Evolutionary conservation across 1,140 invertebrate genomes (phyloP).

Genomic region (Drosophila pseudoananassae): DNA sequence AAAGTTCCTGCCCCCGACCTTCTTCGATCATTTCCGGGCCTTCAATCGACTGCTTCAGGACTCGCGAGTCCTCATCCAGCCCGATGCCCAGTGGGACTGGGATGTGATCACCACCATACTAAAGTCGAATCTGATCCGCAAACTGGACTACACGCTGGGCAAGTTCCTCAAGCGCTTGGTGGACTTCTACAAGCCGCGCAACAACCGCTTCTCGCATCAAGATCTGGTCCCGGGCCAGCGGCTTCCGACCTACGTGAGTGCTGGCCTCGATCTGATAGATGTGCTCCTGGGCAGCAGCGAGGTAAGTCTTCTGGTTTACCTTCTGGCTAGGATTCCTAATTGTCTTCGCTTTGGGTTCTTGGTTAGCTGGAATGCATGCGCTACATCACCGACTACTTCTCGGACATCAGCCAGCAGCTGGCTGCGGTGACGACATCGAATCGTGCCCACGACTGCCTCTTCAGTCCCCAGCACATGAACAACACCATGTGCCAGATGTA

Average conservation of each 20-base stretch:
- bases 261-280: slow-evolving; percentile 91
- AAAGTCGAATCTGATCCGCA: slow-evolving; percentile 85
- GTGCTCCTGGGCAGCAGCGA: slow-evolving; percentile 87
- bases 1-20: slow-evolving; percentile 71
- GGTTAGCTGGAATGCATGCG: slow-evolving; percentile 85
- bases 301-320: slow-evolving; percentile 13
- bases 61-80: slow-evolving; percentile 89
- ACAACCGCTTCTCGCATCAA: slow-evolving; percentile 92
- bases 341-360: neutral
- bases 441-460: slow-evolving; percentile 93
- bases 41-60: slow-evolving; percentile 89
- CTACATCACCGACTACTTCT: slow-evolving; percentile 91
- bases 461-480: slow-evolving; percentile 94
- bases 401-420: slow-evolving; percentile 91
- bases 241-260: slow-evolving; percentile 88
- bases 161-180: slow-evolving; percentile 93
- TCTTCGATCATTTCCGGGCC: slow-evolving; percentile 84
- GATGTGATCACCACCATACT: slow-evolving; percentile 91
- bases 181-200: slow-evolving; percentile 94
- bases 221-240: slow-evolving; percentile 85
- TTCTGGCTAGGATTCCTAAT: slow-evolving; percentile 56
- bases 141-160: slow-evolving; percentile 90
- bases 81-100: slow-evolving; percentile 94
- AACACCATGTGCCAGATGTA: slow-evolving; percentile 96
- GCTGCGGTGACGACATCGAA: slow-evolving; percentile 89